Evolutionary conservation across 64 coral and sea anemone genomes (phyloP), one percentile per base, ranked within the genome.

Genomic region (Stichodactyla helianthus): DNA sequence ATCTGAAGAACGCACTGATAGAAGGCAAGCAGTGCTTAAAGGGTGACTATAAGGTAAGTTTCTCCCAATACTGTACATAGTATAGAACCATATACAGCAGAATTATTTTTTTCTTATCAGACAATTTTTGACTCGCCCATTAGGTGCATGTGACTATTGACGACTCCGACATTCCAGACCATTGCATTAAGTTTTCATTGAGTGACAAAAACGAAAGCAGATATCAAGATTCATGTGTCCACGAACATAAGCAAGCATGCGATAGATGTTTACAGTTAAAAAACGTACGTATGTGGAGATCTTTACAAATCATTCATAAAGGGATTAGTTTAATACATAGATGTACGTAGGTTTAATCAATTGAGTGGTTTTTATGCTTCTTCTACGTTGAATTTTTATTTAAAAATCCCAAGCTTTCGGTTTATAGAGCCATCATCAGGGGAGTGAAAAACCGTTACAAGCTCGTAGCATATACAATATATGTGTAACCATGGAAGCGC

Each of bases 251-350:
- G 63, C 17, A 58, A 78, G 55, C 16, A 14, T 87, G 86, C 11
- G 70, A 87, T 74, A 87, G 86, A 54, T 78, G 86, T 64, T 77
- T 59, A 77, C 86, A 87, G 70, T 77, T 87, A 26, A 77, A 87
- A 17, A 87, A 87, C 53, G 86, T 87, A 74, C 13, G 86, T 87
- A 77, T 87, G 23, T 44, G 13, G 7, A 52, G 56, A 56, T 87
- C 25, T 18, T 70, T 16, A 5, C 16, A 70, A 4, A 70, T 2
- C 64, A 18, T 18, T 35, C 31, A 35, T 35, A 35, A 35, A 35
- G 31, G 31, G 31, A 35, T 35, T 35, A 35, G 31, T 35, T 35
- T 35, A 35, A 35, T n/a, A n/a, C n/a, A 35, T 0, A 35, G 31
- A 35, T 35, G 31, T 35, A 35, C 0, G 0, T 35, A 35, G 31